phyloP scores from a whole-genome alignment of 35 echinoderm and acorn worm species.

The Strongylocentrotus purpuratus region DNA sequence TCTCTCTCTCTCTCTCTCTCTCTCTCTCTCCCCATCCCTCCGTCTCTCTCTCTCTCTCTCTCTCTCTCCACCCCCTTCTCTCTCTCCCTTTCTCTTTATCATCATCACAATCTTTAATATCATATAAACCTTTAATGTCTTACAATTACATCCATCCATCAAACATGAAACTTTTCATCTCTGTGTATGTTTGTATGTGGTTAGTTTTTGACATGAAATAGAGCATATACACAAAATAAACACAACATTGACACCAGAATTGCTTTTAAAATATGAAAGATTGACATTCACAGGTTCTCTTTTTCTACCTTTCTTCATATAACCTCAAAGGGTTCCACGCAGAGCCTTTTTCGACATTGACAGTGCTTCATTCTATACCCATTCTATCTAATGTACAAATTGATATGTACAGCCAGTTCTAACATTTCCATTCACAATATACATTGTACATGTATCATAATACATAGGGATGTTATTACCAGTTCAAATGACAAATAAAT shows the following conservation, averaged over 20 bases:
- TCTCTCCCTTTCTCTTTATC: neutral
- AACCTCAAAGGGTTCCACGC: neutral
- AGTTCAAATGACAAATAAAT: neutral
- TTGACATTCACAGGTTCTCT: slow-evolving; percentile 43
- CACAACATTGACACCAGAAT: neutral
- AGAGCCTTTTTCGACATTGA: neutral
- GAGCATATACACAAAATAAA: neutral
- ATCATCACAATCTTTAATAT: neutral
- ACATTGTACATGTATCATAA: neutral
- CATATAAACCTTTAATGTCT: neutral
- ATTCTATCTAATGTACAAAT: slow-evolving; percentile 41
- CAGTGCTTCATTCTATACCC: slow-evolving; percentile 26
- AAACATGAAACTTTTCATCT: neutral
- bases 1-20: too few relatives aligned
- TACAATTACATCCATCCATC: neutral
- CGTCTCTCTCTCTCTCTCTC: too few relatives aligned
- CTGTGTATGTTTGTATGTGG: neutral
- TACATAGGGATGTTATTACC: neutral
- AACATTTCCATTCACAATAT: slow-evolving; percentile 7
- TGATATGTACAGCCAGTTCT: slow-evolving; percentile 44
- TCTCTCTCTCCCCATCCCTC: too few relatives aligned
- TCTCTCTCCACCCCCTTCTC: too few relatives aligned
- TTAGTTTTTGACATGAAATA: neutral
- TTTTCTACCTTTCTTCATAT: neutral
- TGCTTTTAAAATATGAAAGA: slow-evolving; percentile 55